Conservation (phyloP, 2,888 invertebrate species). For the Nasonovia ribisnigri region DNA sequence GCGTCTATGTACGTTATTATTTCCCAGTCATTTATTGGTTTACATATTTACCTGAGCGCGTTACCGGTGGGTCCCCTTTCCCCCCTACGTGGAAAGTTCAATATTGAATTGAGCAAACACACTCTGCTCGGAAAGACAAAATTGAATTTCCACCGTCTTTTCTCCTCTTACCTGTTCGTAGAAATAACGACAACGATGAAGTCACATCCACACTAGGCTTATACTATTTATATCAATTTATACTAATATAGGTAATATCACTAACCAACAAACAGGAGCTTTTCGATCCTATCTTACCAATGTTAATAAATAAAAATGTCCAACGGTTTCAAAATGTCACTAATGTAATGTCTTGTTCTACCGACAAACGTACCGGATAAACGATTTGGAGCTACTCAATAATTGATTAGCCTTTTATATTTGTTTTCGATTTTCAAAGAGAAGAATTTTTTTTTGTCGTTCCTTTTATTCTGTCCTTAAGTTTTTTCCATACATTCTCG, state of each 20-base stretch:
- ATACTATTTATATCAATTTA: constrained; percentile 19
- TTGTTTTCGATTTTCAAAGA: background rate
- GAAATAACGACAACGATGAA: background rate
- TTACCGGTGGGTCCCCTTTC: background rate
- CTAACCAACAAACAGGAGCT: background rate
- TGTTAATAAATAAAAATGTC: constrained; percentile 35
- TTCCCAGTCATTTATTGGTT: constrained; percentile 42
- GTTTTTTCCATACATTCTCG: background rate
- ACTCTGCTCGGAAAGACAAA: background rate
- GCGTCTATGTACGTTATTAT: background rate
- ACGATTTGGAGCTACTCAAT: constrained; percentile 15
- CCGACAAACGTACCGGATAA: background rate
- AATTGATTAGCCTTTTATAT: constrained; percentile 19
- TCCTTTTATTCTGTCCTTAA: background rate
- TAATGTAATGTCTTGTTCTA: background rate
- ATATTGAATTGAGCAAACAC: constrained; percentile 34
- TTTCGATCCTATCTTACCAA: background rate
- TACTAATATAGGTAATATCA: background rate
- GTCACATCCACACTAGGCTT: no score
- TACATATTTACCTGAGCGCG: constrained; percentile 21
- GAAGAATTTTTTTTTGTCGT: background rate
- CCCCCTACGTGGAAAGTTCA: background rate
- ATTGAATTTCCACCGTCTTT: constrained; percentile 29
- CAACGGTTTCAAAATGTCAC: background rate
- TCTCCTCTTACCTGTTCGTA: background rate